Conservation (phyloP, 2,888 invertebrate genomes). For the Diarsia mendica region DNA sequence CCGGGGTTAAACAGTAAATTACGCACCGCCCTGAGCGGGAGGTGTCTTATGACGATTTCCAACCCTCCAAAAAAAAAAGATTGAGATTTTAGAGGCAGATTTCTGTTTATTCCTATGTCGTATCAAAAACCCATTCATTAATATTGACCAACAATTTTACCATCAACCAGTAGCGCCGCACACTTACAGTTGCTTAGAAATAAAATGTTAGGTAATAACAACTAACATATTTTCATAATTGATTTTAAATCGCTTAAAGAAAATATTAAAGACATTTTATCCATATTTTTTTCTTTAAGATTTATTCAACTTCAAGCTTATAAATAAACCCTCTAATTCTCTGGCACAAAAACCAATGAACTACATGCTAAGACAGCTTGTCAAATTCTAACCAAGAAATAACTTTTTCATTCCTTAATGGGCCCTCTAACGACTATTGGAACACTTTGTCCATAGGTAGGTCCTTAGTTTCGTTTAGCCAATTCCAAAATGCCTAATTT, state of each 20-base stretch:
- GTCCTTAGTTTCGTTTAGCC: neutral
- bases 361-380: neutral
- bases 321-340: neutral
- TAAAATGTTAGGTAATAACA: neutral
- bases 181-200: neutral
- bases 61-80: too few relatives aligned
- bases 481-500: slow-evolving; percentile 2
- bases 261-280: too few relatives aligned
- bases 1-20: too few relatives aligned
- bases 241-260: neutral
- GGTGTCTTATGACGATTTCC: too few relatives aligned
- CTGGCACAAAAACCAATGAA: neutral
- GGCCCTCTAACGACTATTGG: neutral
- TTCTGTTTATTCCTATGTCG: neutral
- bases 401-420: neutral
- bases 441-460: neutral
- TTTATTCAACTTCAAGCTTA: too few relatives aligned
- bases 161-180: neutral
- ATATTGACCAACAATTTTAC: neutral
- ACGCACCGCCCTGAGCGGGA: too few relatives aligned
- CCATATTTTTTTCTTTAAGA: too few relatives aligned
- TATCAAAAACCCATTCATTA: neutral
- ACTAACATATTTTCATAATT: neutral
- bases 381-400: neutral
- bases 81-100: neutral